Evolutionary conservation across 2,888 invertebrate genomes (phyloP).

Genomic region (Gortyna flavago): DNA sequence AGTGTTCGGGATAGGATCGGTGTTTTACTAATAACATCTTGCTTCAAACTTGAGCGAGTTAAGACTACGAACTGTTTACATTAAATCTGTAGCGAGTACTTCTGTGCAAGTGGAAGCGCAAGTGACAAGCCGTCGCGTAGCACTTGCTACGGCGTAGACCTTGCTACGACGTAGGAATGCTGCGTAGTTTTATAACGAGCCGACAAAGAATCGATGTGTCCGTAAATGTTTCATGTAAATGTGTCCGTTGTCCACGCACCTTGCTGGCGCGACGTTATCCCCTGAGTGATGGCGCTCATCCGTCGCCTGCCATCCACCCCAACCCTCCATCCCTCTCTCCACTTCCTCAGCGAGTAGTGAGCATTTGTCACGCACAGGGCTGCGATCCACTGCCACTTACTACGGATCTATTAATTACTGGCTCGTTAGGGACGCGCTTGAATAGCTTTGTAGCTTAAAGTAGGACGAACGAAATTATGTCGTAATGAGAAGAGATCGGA

Average conservation of each 20-base stretch:
- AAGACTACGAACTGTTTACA: constrained; percentile 48
- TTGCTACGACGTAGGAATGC: constrained; percentile 18
- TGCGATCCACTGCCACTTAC: constrained; percentile 17
- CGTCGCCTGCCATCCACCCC: constrained; percentile 25
- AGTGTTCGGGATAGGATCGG: constrained; percentile 11
- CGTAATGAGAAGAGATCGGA: constrained; percentile 1
- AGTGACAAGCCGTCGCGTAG: constrained; percentile 33
- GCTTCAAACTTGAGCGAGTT: constrained; percentile 22
- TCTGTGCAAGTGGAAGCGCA: constrained; percentile 13
- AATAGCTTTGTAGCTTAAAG: neutral
- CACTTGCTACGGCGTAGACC: constrained; percentile 34
- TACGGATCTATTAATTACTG: constrained; percentile 24
- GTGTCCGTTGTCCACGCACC: constrained; percentile 39
- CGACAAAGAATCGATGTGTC: constrained; percentile 11
- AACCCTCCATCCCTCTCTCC: constrained; percentile 13
- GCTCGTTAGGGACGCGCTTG: constrained; percentile 20
- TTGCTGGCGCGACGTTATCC: constrained; percentile 41
- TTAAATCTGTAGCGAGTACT: constrained; percentile 34
- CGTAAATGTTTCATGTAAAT: constrained; percentile 48
- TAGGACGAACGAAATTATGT: neutral
- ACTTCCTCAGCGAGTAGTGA: constrained; percentile 30
- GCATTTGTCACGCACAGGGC: constrained; percentile 40
- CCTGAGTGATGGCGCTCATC: constrained; percentile 53
- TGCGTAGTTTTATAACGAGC: neutral
- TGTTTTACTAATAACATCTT: constrained; percentile 33